These are phyloP conservation scores for Carpatolechia fugitivella DNA, from an alignment of 2,888 invertebrate genomes.

Conservation along the genomic window DNA sequence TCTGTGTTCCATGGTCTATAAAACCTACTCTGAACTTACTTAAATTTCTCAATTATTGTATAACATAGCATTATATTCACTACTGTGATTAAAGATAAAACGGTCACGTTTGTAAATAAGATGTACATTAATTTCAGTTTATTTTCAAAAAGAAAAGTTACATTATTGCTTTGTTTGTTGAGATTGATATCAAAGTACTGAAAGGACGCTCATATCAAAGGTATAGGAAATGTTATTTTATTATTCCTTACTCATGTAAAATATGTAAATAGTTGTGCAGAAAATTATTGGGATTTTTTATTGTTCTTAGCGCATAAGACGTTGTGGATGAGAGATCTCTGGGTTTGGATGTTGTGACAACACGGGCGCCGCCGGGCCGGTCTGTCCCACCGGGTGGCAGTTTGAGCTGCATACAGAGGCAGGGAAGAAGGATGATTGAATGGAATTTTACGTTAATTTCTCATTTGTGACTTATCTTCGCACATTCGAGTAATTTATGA, in stretches of 20 bases:
- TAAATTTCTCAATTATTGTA: background rate
- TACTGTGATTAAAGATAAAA: slow-evolving; percentile 11
- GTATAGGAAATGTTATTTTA: slow-evolving; percentile 64
- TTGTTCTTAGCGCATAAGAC: slow-evolving; percentile 55
- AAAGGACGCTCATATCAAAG: slow-evolving; percentile 72
- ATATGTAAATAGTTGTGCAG: slow-evolving; percentile 73
- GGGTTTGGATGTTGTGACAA: slow-evolving; percentile 36
- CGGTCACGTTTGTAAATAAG: slow-evolving; percentile 49
- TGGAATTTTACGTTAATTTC: no score
- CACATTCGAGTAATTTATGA: no score
- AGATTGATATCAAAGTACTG: slow-evolving; percentile 53
- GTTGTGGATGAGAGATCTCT: slow-evolving; percentile 51
- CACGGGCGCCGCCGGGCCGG: slow-evolving; percentile 7
- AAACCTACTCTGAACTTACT: background rate
- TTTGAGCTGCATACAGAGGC: no score
- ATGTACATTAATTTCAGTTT: slow-evolving; percentile 46
- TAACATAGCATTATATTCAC: slow-evolving; percentile 8
- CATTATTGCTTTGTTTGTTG: slow-evolving; percentile 41
- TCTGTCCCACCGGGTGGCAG: no score
- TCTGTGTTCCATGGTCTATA: background rate
- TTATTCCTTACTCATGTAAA: slow-evolving; percentile 72
- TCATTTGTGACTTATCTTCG: no score
- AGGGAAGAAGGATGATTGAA: no score
- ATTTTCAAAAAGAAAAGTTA: slow-evolving; percentile 31
- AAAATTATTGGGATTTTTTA: slow-evolving; percentile 49